Percentiles rank a stretch among this genome's conserved stretches.
Evolutionary conservation across 2,113 vertebrate species (phyloP).

Genomic region (Catagonus wagneri): DNA sequence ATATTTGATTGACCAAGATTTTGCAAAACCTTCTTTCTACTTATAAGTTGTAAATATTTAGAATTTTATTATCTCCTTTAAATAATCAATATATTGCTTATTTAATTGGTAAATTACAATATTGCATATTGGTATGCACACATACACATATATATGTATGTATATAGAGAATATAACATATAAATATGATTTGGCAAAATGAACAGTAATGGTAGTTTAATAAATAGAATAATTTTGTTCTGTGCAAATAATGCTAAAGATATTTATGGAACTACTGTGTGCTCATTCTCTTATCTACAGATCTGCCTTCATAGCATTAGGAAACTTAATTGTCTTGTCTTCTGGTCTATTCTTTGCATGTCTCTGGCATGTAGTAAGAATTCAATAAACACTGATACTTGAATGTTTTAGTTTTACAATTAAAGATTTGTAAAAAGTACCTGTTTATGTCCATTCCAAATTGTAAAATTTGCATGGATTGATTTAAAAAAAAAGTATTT

Average conservation of each 20-base stretch:
- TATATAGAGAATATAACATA: neutral
- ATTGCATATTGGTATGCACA: neutral
- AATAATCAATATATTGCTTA: neutral
- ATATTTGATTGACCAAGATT: neutral
- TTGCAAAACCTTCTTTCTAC: neutral
- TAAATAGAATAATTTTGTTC: neutral
- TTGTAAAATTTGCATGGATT: neutral
- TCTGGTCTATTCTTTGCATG: neutral
- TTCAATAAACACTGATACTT: neutral
- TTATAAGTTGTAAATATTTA: neutral
- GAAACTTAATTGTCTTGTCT: neutral
- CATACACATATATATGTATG: neutral
- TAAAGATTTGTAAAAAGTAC: neutral
- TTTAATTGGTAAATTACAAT: neutral
- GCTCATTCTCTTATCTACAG: neutral
- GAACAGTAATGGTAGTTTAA: neutral
- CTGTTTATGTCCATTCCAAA: neutral
- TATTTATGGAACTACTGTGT: neutral
- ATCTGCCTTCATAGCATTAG: neutral
- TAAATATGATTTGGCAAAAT: neutral
- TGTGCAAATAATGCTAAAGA: neutral
- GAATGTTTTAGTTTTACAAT: neutral
- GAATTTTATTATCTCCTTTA: neutral
- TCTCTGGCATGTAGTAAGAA: neutral
- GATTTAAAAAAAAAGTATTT: neutral